phyloP scores from a whole-genome alignment of 2,113 vertebrate species.

The Pagrus major region DNA sequence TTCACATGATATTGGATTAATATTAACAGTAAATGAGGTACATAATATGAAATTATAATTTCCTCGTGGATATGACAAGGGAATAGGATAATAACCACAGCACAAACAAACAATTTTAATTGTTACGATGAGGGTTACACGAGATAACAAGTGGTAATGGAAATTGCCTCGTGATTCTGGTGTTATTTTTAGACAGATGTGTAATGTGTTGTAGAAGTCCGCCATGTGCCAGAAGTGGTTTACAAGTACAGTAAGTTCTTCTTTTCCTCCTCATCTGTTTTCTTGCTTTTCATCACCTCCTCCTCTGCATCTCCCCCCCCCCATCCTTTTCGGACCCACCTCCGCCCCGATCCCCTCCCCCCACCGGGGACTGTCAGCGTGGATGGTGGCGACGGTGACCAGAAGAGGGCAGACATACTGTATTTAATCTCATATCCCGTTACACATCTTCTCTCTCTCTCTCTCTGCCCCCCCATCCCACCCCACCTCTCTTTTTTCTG shows the following conservation, averaged over 20 bases:
- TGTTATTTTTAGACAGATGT: slow-evolving; percentile 23
- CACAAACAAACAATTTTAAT: slow-evolving; percentile 69
- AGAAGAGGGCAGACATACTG: slow-evolving; percentile 92
- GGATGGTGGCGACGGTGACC: slow-evolving; percentile 79
- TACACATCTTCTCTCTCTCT: slow-evolving; percentile 48
- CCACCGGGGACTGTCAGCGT: slow-evolving; percentile 42
- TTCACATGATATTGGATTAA: slow-evolving; percentile 80
- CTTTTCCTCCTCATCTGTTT: background rate
- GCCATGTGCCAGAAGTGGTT: background rate
- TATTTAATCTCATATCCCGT: slow-evolving; percentile 82
- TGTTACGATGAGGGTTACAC: slow-evolving; percentile 53
- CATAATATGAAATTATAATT: slow-evolving; percentile 73
- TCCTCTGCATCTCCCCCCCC: slow-evolving; percentile 7
- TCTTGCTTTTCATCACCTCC: slow-evolving; percentile 11
- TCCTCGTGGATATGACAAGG: slow-evolving; percentile 52
- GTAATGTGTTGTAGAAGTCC: slow-evolving; percentile 12
- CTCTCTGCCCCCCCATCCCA: background rate
- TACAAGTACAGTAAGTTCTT: background rate
- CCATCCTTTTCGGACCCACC: background rate
- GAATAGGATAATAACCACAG: slow-evolving; percentile 61
- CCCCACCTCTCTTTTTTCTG: slow-evolving; percentile 11
- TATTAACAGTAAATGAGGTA: slow-evolving; percentile 75
- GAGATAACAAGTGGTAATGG: slow-evolving; percentile 38
- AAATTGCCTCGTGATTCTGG: slow-evolving; percentile 5
- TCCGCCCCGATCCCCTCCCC: background rate